Percentiles rank a stretch among this genome's conserved stretches.
Evolutionary conservation across 2,113 vertebrate genomes (phyloP).

Genomic region (Dicerorhinus sumatrensis): DNA sequence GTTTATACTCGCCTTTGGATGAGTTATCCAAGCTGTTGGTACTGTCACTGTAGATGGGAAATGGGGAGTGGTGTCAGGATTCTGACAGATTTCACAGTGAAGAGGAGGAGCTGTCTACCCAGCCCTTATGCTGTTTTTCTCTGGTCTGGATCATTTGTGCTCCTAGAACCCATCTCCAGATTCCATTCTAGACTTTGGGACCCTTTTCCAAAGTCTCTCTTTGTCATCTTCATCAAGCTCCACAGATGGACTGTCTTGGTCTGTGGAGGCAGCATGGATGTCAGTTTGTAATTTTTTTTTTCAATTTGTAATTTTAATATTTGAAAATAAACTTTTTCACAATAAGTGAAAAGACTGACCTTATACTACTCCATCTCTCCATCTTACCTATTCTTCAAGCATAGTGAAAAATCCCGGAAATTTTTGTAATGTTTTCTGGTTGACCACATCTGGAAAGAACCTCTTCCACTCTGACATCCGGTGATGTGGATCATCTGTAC

Average conservation of each 20-base stretch:
- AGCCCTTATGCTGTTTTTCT: not conserved
- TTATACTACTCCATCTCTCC: not conserved
- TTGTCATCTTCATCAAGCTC: not conserved
- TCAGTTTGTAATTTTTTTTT: slow-evolving; percentile 31
- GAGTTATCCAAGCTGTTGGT: not conserved
- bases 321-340: slow-evolving; percentile 28
- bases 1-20: not conserved
- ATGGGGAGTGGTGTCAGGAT: not conserved
- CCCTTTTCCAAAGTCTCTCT: not conserved
- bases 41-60: not conserved
- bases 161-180: not conserved
- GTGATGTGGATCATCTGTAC: not conserved
- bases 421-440: not conserved
- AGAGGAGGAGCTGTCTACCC: not conserved
- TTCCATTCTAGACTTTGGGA: not conserved
- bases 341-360: not conserved
- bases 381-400: not conserved
- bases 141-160: not conserved
- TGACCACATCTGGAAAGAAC: not conserved
- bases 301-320: not conserved
- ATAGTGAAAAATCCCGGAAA: not conserved
- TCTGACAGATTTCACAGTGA: not conserved
- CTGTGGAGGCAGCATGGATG: not conserved
- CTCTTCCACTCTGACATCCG: not conserved
- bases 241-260: not conserved